Evolutionary conservation across 2,888 invertebrate species (phyloP).

Genomic region (Agrochola macilenta): DNA sequence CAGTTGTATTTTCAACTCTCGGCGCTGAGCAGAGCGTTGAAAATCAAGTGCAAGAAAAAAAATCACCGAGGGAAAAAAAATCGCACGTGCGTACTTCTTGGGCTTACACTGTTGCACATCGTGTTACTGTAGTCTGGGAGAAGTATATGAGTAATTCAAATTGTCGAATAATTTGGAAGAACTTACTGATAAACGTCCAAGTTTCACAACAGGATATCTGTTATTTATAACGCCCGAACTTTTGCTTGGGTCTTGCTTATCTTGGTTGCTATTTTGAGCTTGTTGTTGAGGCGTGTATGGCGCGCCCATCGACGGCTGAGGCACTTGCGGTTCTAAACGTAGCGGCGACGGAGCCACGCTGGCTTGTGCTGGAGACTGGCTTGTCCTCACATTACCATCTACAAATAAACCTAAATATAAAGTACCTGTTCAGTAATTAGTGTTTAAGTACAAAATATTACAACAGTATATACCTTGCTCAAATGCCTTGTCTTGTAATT

Average conservation of each 20-base stretch:
- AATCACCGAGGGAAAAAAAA: too few relatives aligned
- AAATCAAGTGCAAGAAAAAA: too few relatives aligned
- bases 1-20: too few relatives aligned
- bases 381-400: slow-evolving; percentile 87
- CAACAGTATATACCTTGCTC: slow-evolving; percentile 80
- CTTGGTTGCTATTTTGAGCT: slow-evolving; percentile 71
- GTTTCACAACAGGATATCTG: slow-evolving; percentile 88
- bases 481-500: slow-evolving; percentile 84
- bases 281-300: slow-evolving; percentile 80
- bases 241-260: slow-evolving; percentile 82
- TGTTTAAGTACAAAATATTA: neutral
- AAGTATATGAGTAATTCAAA: neutral
- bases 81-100: too few relatives aligned
- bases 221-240: slow-evolving; percentile 77
- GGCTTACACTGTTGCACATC: neutral
- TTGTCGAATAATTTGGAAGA: slow-evolving; percentile 2
- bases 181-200: slow-evolving; percentile 88
- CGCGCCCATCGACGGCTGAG: slow-evolving; percentile 87
- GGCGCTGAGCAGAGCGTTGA: too few relatives aligned
- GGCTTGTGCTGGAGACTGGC: slow-evolving; percentile 92
- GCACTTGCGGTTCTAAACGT: slow-evolving; percentile 88
- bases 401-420: slow-evolving; percentile 52
- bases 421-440: neutral
- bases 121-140: neutral
- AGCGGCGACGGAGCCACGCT: slow-evolving; percentile 91